Evolutionary conservation across 1,140 invertebrate species (phyloP).

Genomic region (Drosophila repleta): DNA sequence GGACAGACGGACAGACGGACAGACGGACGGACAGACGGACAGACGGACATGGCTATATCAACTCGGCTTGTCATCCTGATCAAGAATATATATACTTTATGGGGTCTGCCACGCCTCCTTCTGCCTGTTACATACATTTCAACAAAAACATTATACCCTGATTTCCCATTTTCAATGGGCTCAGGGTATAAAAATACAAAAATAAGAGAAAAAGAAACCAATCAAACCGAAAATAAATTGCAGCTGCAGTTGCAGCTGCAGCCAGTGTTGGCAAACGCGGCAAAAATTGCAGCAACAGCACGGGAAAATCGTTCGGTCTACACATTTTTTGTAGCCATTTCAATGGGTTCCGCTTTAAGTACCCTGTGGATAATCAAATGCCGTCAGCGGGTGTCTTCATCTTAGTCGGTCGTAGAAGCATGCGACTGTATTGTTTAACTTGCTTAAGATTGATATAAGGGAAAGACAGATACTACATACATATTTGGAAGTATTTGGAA

Average conservation of each 20-base stretch:
- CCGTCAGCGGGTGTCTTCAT: background rate
- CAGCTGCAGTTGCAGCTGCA: conserved; percentile 31
- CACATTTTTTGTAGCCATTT: conserved; percentile 28
- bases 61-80: too few species aligned
- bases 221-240: conserved; percentile 77
- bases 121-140: too few species aligned
- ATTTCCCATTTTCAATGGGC: too few species aligned
- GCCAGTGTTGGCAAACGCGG: conserved; percentile 49
- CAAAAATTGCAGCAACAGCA: conserved; percentile 45
- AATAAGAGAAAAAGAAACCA: conserved; percentile 30
- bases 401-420: too few species aligned
- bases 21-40: too few species aligned
- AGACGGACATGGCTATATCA: too few species aligned
- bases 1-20: too few species aligned
- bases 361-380: background rate
- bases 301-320: conserved; percentile 19
- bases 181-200: conserved; percentile 39
- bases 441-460: background rate
- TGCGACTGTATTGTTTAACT: too few species aligned
- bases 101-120: too few species aligned
- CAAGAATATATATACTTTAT: too few species aligned
- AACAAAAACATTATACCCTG: too few species aligned
- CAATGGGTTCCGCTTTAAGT: conserved; percentile 14
- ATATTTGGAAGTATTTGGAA: background rate
- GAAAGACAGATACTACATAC: background rate